Evolutionary conservation across 2,113 vertebrate genomes (phyloP).

Genomic region (Propithecus coquereli): DNA sequence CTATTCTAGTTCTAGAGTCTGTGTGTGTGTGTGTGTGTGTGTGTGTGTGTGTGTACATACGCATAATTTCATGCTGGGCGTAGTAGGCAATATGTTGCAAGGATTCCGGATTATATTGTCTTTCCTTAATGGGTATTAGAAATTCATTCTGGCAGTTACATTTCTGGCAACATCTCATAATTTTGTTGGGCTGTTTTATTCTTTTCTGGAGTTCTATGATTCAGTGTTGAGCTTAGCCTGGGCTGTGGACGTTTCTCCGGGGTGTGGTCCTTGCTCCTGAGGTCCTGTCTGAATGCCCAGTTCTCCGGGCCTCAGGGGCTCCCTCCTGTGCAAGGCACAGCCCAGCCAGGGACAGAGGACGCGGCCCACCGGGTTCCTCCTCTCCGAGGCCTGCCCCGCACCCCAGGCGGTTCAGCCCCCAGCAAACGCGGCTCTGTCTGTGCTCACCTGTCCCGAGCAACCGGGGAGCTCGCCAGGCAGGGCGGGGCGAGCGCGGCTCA

Average conservation of each 20-base stretch:
- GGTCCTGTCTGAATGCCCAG: background rate
- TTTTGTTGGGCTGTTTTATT: background rate
- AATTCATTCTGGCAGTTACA: background rate
- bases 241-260: no score
- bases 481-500: no score
- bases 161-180: background rate
- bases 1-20: background rate
- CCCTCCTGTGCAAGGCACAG: background rate
- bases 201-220: background rate
- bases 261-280: background rate
- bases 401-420: background rate
- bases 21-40: background rate
- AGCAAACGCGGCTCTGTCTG: no score
- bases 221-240: background rate
- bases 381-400: accelerated
- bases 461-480: background rate
- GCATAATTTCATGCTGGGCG: background rate
- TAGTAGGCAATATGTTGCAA: background rate
- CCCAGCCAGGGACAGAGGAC: background rate
- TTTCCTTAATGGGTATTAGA: background rate
- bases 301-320: background rate
- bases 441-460: background rate
- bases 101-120: background rate
- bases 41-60: background rate
- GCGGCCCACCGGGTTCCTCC: background rate